A percentile compares a stretch with the other conserved stretches of the same genome.
Evolutionary conservation across 2,113 vertebrate species (phyloP).

Genomic region (Tringa solitaria): DNA sequence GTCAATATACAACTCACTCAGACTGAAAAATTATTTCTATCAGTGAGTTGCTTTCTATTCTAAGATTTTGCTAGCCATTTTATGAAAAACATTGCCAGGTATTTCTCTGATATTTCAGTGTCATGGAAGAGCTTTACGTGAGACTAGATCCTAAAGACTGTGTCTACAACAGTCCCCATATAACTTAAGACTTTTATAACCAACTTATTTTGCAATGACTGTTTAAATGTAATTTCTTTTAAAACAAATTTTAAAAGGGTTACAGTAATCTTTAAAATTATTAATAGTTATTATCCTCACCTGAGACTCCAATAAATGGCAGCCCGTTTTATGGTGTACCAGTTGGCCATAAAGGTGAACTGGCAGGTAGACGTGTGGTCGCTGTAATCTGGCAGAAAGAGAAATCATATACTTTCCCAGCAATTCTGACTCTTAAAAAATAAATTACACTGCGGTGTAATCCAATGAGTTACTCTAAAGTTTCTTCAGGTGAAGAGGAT

Average conservation of each 20-base stretch:
- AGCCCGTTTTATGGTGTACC: constrained; percentile 94
- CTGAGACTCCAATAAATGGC: constrained; percentile 90
- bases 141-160: neutral
- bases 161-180: neutral
- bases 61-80: neutral
- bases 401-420: neutral
- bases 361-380: constrained; percentile 92
- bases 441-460: neutral
- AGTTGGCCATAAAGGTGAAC: constrained; percentile 93
- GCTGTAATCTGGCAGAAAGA: constrained; percentile 82
- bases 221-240: neutral
- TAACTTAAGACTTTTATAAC: neutral
- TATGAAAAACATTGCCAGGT: neutral
- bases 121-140: neutral
- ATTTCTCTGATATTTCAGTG: neutral
- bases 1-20: neutral
- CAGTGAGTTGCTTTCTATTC: neutral
- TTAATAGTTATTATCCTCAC: constrained; percentile 59
- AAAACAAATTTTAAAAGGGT: neutral
- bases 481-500: neutral
- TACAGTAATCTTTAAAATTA: neutral
- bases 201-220: neutral
- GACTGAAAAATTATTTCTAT: neutral
- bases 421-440: neutral
- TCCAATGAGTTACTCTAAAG: neutral